Evolutionary conservation across 2,113 vertebrate species (phyloP).

Genomic region (Marmota monax): DNA sequence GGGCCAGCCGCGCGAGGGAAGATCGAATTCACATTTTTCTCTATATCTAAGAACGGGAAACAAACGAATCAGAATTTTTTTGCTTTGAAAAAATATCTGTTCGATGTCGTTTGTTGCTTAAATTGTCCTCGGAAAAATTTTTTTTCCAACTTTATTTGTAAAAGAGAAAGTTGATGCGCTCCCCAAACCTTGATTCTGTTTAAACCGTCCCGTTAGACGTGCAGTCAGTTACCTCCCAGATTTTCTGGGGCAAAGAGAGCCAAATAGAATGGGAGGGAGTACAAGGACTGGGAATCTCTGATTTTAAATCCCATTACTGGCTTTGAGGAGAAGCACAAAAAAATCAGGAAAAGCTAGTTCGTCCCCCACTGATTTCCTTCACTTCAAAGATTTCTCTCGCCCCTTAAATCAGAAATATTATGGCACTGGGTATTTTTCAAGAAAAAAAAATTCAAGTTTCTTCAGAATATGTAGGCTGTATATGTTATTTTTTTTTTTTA

Average conservation of each 20-base stretch:
- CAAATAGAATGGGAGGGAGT: conserved; percentile 59
- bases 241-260: conserved; percentile 70
- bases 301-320: conserved; percentile 77
- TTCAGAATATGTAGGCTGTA: conserved; percentile 49
- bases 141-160: conserved; percentile 66
- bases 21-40: conserved; percentile 27
- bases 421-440: conserved; percentile 65
- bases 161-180: conserved; percentile 65
- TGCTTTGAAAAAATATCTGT: conserved; percentile 74
- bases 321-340: conserved; percentile 40
- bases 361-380: conserved; percentile 74
- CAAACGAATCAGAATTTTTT: conserved; percentile 78
- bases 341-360: conserved; percentile 75
- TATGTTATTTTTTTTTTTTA: conserved; percentile 58
- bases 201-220: conserved; percentile 66
- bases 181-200: conserved; percentile 70
- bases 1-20: not conserved
- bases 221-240: conserved; percentile 13
- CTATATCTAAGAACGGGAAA: conserved; percentile 68
- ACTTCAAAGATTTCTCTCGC: conserved; percentile 74
- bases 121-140: conserved; percentile 71
- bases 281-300: conserved; percentile 52
- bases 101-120: conserved; percentile 78
- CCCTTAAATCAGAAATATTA: conserved; percentile 74
- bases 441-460: conserved; percentile 40